Conservation (phyloP, 2,797 vertebrate species). For the Anolis apletophallus region DNA sequence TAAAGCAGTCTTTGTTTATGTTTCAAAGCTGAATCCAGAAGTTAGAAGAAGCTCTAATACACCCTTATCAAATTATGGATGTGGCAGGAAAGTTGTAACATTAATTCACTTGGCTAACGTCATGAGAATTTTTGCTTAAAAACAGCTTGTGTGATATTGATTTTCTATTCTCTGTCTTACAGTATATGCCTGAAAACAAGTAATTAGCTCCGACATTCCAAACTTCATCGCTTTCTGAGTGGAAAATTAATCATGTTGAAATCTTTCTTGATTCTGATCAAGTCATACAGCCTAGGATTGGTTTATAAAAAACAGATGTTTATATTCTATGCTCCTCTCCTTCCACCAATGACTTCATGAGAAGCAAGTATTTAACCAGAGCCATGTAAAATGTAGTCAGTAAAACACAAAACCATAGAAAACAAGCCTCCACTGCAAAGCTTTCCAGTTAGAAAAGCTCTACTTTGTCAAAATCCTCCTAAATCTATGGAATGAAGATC, state of each 20-base stretch:
- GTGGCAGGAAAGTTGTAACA: not conserved
- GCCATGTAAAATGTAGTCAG: conserved; percentile 53
- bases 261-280: conserved; percentile 74
- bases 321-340: conserved; percentile 74
- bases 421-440: conserved; percentile 62
- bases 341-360: conserved; percentile 75
- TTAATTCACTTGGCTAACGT: conserved; percentile 27
- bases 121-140: not conserved
- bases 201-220: conserved; percentile 64
- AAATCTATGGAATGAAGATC: conserved; percentile 20
- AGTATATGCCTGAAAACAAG: conserved; percentile 53
- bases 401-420: conserved; percentile 69
- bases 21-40: conserved; percentile 10
- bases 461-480: conserved; percentile 54
- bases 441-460: conserved; percentile 51
- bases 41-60: not conserved
- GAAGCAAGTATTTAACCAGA: conserved; percentile 73
- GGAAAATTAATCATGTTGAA: conserved; percentile 79
- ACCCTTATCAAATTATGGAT: not conserved
- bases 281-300: conserved; percentile 75
- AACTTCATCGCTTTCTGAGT: conserved; percentile 59
- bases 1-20: not conserved
- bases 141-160: conserved; percentile 32
- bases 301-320: conserved; percentile 83
- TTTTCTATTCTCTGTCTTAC: conserved; percentile 54